These are phyloP conservation scores for Poecile atricapillus DNA, from an alignment of 2,113 vertebrate species.

Conservation along the genomic window DNA sequence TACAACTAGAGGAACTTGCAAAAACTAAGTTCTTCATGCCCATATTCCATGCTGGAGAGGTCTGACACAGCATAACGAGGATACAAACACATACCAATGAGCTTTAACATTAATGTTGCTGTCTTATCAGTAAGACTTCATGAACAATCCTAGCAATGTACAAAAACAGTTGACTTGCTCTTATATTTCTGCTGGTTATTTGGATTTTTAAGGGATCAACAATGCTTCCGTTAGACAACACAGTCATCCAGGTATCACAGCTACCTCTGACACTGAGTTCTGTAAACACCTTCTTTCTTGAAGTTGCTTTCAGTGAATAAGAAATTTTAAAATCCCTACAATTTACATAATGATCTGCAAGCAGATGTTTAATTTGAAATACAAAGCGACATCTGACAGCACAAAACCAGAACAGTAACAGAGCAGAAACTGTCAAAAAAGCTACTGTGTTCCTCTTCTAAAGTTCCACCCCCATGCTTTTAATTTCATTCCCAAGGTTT, in stretches of 20 bases:
- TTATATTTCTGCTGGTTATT: not conserved
- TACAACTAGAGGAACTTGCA: not conserved
- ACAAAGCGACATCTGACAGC: not conserved
- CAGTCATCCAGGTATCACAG: not conserved
- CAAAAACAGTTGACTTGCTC: not conserved
- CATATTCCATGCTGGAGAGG: not conserved
- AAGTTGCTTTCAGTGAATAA: not conserved
- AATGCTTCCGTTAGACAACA: not conserved
- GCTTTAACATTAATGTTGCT: not conserved
- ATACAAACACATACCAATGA: not conserved
- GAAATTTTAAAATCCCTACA: not conserved
- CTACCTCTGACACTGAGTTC: not conserved
- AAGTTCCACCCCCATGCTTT: not conserved
- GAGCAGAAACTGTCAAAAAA: not conserved
- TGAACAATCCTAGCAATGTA: not conserved
- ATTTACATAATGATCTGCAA: not conserved
- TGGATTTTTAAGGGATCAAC: not conserved
- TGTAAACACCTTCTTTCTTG: not conserved
- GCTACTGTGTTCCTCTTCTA: not conserved
- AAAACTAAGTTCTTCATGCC: not conserved
- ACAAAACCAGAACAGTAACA: not conserved
- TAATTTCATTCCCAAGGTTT: not conserved
- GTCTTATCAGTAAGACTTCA: not conserved
- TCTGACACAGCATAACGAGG: not conserved
- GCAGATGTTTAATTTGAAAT: not conserved